Evolutionary conservation across 1,140 invertebrate species (phyloP), one percentile per base, ranked within the genome.

Genomic region (Listronotus bonariensis): DNA sequence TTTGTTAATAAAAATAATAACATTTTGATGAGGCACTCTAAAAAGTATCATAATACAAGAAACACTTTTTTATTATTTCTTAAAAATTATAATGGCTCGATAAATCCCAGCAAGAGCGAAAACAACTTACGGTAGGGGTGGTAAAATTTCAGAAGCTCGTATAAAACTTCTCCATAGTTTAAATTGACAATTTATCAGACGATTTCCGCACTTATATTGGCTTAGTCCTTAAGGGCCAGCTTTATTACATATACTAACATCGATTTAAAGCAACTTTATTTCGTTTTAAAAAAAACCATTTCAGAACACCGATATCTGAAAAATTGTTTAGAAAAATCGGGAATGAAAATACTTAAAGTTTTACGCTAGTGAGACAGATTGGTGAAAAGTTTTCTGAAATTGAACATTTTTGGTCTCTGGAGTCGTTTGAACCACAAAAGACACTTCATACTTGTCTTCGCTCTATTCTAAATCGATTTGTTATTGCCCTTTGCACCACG

Each of bases 101-200:
- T 26, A 26, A 26, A 26, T 26, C 20, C 5, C 20, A 26, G 20
- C 20, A 26, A 26, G 20, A 26, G 20, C 11, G 34, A 36, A 12
- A 36, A 12, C 34, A 36, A 36, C 8, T 36, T 36, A 36, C 34
- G 11, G 8, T 15, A 36, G 31, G 31, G 31, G 26, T 52, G 49
- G 55, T 32, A 32, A 45, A 57, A 57, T 57, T 34, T 41, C n/a
- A 26, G 12, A 53, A 32, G 53, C 14, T 53, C 45, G 11, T 31
- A 61, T 55, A 63, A 63, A 63, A 63, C 38, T 63, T 63, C 52
- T 63, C 51, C 38, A 63, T 55, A 63, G 38, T 63, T 63, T 54
- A 63, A 63, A 63, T 63, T 55, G 61, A 63, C 51, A 55, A 63
- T 63, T 48, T 63, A 63, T 63, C 61, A 52, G 58, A 65, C 55